Evolutionary conservation across 2,113 vertebrate species (phyloP).

Genomic region (Prionailurus bengalensis): DNA sequence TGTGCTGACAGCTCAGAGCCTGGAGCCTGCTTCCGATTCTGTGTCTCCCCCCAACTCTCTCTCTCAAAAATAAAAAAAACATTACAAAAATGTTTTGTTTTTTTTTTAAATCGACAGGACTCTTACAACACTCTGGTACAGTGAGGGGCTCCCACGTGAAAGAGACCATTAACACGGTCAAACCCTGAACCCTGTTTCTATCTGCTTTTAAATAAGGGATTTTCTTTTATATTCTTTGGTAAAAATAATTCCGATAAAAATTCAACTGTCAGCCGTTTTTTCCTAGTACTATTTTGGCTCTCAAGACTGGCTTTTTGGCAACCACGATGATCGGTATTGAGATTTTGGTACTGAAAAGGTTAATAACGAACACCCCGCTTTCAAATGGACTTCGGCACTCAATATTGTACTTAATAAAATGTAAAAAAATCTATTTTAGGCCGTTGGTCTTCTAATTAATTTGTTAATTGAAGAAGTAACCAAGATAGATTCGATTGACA

Average conservation of each 20-base stretch:
- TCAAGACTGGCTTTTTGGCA: background rate
- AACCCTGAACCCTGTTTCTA: background rate
- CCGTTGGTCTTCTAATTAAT: slow-evolving; percentile 45
- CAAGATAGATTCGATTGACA: slow-evolving; percentile 12
- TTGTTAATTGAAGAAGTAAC: slow-evolving; percentile 45
- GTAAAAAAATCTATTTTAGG: slow-evolving; percentile 52
- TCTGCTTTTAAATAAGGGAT: background rate
- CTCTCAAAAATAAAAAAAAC: no score
- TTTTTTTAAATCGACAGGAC: background rate
- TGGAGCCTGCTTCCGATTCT: no score
- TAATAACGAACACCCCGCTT: background rate
- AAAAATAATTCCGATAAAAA: slow-evolving; percentile 46
- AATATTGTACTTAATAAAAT: slow-evolving; percentile 38
- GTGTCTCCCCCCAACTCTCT: no score
- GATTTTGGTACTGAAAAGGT: background rate
- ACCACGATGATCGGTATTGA: background rate
- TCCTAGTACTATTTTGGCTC: background rate
- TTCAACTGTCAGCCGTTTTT: background rate
- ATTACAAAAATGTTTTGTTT: no score
- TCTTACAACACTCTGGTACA: background rate
- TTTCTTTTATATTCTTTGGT: slow-evolving; percentile 15
- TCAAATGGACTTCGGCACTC: background rate
- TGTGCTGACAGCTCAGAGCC: no score
- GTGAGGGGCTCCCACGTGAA: background rate
- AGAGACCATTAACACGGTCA: background rate